Conservation (phyloP, 2,113 vertebrate genomes). For the Perccottus glenii region DNA sequence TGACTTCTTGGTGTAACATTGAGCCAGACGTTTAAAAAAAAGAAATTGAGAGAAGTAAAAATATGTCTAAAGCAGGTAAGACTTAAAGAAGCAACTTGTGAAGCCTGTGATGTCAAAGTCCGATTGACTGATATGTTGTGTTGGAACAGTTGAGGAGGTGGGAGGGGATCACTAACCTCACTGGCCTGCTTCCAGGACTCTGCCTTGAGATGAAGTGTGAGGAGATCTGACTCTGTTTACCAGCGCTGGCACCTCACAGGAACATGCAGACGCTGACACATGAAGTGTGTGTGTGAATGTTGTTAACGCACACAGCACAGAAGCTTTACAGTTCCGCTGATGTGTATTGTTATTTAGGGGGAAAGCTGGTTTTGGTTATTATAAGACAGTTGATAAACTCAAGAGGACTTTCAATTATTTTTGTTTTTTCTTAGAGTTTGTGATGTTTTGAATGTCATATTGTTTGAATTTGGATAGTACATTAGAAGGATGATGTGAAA, state of each 20-base stretch:
- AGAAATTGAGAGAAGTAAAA: not conserved
- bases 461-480: too few species aligned
- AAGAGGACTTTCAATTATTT: too few species aligned
- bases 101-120: not conserved
- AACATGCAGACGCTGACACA: slow-evolving; percentile 15
- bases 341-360: too few species aligned
- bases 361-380: too few species aligned
- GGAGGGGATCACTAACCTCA: slow-evolving; percentile 54
- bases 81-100: not conserved
- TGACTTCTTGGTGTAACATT: slow-evolving; percentile 79
- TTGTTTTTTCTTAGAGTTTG: too few species aligned
- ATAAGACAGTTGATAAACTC: too few species aligned
- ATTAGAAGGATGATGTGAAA: too few species aligned
- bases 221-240: slow-evolving; percentile 16
- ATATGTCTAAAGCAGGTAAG: not conserved
- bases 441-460: too few species aligned
- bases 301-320: too few species aligned
- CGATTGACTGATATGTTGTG: not conserved
- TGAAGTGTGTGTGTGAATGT: too few species aligned
- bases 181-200: slow-evolving; percentile 58
- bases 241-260: slow-evolving; percentile 22
- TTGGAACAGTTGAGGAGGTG: slow-evolving; percentile 16
- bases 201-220: slow-evolving; percentile 20
- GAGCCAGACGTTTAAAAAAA: slow-evolving; percentile 13
- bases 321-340: too few species aligned